Percentiles rank a stretch among this genome's conserved stretches.
Evolutionary conservation across 2,888 invertebrate species (phyloP).

Genomic region (Tetropium fuscum): DNA sequence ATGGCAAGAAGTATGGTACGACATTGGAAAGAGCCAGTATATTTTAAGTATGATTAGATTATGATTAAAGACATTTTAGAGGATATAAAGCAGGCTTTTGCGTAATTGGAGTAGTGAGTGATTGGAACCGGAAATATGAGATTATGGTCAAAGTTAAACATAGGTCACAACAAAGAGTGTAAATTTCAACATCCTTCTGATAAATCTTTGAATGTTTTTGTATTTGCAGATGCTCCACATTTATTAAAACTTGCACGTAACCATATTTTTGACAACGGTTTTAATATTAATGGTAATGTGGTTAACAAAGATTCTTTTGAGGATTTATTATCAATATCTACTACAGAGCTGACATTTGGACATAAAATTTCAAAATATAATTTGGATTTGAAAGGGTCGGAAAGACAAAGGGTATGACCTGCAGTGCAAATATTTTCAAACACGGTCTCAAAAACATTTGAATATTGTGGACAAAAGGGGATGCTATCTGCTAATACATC

Average conservation of each 20-base stretch:
- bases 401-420: slow-evolving; percentile 11
- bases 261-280: slow-evolving; percentile 37
- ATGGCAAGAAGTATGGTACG: neutral
- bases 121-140: slow-evolving; percentile 30
- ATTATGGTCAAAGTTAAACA: slow-evolving; percentile 26
- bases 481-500: slow-evolving; percentile 13
- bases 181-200: slow-evolving; percentile 27
- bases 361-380: slow-evolving; percentile 18
- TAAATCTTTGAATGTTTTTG: slow-evolving; percentile 29
- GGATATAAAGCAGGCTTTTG: slow-evolving; percentile 18
- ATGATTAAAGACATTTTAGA: neutral
- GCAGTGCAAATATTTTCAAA: slow-evolving; percentile 25
- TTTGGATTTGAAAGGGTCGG: slow-evolving; percentile 17
- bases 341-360: slow-evolving; percentile 1
- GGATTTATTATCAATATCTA: slow-evolving; percentile 3
- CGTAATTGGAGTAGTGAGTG: slow-evolving; percentile 28
- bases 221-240: slow-evolving; percentile 40
- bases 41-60: neutral
- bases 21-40: slow-evolving; percentile 1
- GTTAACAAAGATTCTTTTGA: slow-evolving; percentile 26
- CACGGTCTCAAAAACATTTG: slow-evolving; percentile 30
- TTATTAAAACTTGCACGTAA: slow-evolving; percentile 35
- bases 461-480: slow-evolving; percentile 23
- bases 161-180: slow-evolving; percentile 27
- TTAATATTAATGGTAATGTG: slow-evolving; percentile 21